These are phyloP conservation scores for Notospermus geniculatus DNA, from an alignment of 1,140 invertebrate species.

Conservation along the genomic window DNA sequence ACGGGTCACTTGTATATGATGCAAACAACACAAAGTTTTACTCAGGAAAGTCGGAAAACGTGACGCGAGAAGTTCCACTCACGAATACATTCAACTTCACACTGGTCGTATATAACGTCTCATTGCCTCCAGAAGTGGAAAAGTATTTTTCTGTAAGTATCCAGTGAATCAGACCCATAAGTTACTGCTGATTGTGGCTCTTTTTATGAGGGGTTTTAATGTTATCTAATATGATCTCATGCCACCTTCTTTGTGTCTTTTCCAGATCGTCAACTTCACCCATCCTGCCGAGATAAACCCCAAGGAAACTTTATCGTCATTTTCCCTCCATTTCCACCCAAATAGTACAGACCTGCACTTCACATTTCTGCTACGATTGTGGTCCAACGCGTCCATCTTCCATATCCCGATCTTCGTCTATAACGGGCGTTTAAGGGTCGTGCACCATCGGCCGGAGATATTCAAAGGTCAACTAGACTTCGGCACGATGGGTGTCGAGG, in stretches of 20 bases:
- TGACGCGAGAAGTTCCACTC: slow-evolving; percentile 62
- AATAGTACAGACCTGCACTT: slow-evolving; percentile 63
- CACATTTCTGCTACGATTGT: slow-evolving; percentile 65
- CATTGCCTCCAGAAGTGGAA: slow-evolving; percentile 63
- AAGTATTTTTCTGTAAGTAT: slow-evolving; percentile 66
- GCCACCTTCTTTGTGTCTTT: slow-evolving; percentile 26
- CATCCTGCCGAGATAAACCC: slow-evolving; percentile 64
- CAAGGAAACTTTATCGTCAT: slow-evolving; percentile 62
- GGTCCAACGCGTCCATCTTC: slow-evolving; percentile 73
- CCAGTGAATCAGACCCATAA: no score
- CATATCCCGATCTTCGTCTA: slow-evolving; percentile 72
- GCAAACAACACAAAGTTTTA: slow-evolving; percentile 55
- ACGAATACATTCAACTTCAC: slow-evolving; percentile 71
- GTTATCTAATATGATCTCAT: no score
- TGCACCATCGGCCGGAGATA: slow-evolving; percentile 57
- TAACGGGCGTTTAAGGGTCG: slow-evolving; percentile 66
- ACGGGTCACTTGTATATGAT: slow-evolving; percentile 57
- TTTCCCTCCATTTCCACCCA: slow-evolving; percentile 61
- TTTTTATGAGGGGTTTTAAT: no score
- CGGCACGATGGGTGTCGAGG: slow-evolving; percentile 70
- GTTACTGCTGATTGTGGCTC: no score
- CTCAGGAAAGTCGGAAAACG: slow-evolving; percentile 41
- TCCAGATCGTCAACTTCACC: slow-evolving; percentile 52
- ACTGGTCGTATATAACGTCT: slow-evolving; percentile 69
- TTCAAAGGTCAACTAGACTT: slow-evolving; percentile 67